phyloP scores from a whole-genome alignment of 1,140 invertebrate species.

The Euura saliciscinereae region DNA sequence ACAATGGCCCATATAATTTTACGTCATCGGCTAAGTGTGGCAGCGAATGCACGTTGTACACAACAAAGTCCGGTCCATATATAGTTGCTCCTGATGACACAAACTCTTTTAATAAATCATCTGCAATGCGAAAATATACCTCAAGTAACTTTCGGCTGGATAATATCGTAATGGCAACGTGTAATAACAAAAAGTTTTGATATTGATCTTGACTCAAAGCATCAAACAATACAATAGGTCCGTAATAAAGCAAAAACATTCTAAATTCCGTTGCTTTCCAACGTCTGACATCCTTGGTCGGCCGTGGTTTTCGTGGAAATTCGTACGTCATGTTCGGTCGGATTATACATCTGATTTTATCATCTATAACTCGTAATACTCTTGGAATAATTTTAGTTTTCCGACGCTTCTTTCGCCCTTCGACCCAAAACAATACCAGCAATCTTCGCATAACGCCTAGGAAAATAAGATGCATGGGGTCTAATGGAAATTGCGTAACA shows the following conservation, averaged over 20 bases:
- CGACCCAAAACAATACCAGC: slow-evolving; percentile 1
- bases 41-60: neutral
- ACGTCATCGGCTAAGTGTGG: neutral
- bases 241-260: slow-evolving; percentile 37
- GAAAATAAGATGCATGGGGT: slow-evolving; percentile 33
- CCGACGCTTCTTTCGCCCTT: neutral
- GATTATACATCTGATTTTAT: neutral
- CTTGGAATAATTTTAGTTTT: neutral
- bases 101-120: slow-evolving; percentile 9
- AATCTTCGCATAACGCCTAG: slow-evolving; percentile 32
- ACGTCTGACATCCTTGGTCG: no score
- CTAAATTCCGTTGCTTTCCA: slow-evolving; percentile 46
- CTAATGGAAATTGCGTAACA: slow-evolving; percentile 27
- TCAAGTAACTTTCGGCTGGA: neutral
- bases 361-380: neutral
- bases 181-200: slow-evolving; percentile 20
- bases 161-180: slow-evolving; percentile 15
- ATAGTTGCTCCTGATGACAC: neutral
- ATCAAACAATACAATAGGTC: slow-evolving; percentile 27
- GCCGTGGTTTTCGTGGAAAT: slow-evolving; percentile 12
- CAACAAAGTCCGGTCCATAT: neutral
- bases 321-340: neutral
- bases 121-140: slow-evolving; percentile 12
- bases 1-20: neutral
- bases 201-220: slow-evolving; percentile 5